Evolutionary conservation across 2,888 invertebrate species (phyloP).

Genomic region (Drosophila merina): DNA sequence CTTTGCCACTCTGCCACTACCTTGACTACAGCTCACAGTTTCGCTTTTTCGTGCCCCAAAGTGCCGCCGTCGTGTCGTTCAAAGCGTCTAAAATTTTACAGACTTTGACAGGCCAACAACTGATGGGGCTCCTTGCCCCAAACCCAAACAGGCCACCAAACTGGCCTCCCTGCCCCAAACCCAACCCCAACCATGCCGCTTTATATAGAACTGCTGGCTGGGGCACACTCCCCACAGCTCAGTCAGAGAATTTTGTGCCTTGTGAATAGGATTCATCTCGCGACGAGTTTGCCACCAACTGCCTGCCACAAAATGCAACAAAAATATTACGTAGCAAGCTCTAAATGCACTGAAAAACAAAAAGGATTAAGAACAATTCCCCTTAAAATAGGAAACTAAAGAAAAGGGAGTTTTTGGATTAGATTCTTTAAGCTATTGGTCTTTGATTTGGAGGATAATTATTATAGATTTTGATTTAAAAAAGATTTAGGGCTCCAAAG

Average conservation of each 20-base stretch:
- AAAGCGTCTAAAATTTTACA: conserved; percentile 67
- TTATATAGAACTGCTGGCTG: conserved; percentile 13
- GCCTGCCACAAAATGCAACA: conserved; percentile 70
- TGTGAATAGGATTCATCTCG: conserved; percentile 78
- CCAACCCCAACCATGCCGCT: conserved; percentile 8
- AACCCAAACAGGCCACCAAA: background rate
- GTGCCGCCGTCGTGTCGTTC: conserved; percentile 41
- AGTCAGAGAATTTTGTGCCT: conserved; percentile 62
- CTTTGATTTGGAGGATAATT: too few species aligned
- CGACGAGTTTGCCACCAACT: conserved; percentile 60
- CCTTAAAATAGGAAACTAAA: too few species aligned
- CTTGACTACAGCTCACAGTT: conserved; percentile 60
- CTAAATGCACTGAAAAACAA: conserved; percentile 35
- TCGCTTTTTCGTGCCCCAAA: conserved; percentile 52
- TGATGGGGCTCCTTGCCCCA: background rate
- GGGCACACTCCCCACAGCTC: conserved; percentile 27
- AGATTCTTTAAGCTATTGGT: too few species aligned
- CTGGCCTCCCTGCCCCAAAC: conserved; percentile 10
- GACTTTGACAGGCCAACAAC: conserved; percentile 73
- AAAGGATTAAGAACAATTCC: too few species aligned
- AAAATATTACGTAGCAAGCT: conserved; percentile 49
- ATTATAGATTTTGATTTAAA: too few species aligned
- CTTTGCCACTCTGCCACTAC: conserved; percentile 29
- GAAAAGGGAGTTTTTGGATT: too few species aligned
- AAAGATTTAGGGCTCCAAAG: too few species aligned